Evolutionary conservation across 2,113 vertebrate species (phyloP).

Genomic region (Naja naja): DNA sequence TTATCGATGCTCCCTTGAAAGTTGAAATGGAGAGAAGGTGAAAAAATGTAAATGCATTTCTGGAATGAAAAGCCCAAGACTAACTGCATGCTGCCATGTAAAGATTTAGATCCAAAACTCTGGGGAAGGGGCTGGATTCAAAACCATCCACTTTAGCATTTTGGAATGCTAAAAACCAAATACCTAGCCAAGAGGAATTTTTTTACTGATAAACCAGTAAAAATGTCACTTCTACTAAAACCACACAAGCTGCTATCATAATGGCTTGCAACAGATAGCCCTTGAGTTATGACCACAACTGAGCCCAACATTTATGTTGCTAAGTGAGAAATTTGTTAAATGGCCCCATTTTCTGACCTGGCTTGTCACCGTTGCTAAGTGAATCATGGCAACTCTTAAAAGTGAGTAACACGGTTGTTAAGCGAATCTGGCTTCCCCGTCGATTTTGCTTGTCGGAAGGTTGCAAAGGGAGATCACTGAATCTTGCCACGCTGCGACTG

Average conservation of each 20-base stretch:
- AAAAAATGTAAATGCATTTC: background rate
- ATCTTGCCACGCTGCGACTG: accelerated
- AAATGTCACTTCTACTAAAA: background rate
- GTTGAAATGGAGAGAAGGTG: background rate
- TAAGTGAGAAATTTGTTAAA: background rate
- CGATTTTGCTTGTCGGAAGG: background rate
- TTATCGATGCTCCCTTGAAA: background rate
- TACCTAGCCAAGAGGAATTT: background rate
- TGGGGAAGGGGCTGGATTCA: background rate
- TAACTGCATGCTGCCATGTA: background rate
- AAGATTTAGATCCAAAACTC: background rate
- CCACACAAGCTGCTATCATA: background rate
- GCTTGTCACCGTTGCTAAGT: background rate
- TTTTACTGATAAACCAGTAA: background rate
- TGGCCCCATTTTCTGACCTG: background rate
- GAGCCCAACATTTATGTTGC: background rate
- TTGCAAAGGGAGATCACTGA: background rate
- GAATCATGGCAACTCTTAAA: background rate
- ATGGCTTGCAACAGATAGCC: background rate
- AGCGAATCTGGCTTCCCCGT: background rate
- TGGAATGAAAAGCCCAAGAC: background rate
- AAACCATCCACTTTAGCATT: background rate
- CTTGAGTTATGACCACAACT: background rate
- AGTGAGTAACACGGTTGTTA: background rate
- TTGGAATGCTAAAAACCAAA: background rate